A percentile compares a stretch with the other conserved stretches of the same genome.
Conservation (phyloP, 2,113 vertebrate species). For the Chelonoidis abingdonii region DNA sequence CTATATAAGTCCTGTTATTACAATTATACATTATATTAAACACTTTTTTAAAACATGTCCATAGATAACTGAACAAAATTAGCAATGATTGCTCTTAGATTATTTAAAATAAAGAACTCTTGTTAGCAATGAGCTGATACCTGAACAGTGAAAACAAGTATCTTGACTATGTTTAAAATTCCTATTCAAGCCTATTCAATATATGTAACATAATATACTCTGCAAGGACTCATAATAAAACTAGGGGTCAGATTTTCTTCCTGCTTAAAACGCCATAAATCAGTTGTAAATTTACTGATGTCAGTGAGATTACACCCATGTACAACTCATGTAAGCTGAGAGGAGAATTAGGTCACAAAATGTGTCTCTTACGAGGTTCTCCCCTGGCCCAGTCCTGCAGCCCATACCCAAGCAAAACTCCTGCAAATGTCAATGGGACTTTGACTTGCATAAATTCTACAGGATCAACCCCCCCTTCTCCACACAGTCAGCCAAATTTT, state of each 20-base stretch:
- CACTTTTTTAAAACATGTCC: neutral
- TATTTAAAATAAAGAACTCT: neutral
- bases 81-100: neutral
- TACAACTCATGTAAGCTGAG: neutral
- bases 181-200: neutral
- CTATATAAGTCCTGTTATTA: neutral
- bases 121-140: neutral
- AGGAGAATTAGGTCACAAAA: neutral
- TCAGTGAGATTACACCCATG: neutral
- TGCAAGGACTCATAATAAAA: neutral
- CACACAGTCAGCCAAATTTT: neutral
- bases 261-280: neutral
- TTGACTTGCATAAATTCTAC: neutral
- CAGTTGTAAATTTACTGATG: neutral
- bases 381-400: neutral
- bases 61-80: neutral
- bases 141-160: neutral
- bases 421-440: accelerated
- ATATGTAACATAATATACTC: neutral
- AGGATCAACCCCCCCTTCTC: neutral
- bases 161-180: neutral
- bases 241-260: neutral
- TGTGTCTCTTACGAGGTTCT: neutral
- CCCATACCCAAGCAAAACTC: neutral
- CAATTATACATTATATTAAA: neutral